Conservation (phyloP, 2,888 invertebrate genomes). For the Calliphora vomitoria region DNA sequence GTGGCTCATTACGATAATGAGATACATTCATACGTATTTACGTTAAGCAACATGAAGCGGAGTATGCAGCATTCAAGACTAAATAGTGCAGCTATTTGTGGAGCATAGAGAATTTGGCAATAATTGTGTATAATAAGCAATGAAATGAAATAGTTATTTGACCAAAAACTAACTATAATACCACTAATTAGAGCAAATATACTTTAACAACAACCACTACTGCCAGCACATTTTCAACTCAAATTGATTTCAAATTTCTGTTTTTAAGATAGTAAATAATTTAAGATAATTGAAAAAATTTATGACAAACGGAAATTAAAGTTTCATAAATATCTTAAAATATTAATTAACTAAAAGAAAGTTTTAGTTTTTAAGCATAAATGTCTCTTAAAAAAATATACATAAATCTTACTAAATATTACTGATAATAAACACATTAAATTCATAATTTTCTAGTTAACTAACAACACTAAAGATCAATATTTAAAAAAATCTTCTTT, state of each 20-base stretch:
- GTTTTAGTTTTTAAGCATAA: background rate
- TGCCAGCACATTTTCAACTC: no score
- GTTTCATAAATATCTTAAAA: no score
- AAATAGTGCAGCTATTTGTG: background rate
- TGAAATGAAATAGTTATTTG: slow-evolving; percentile 13
- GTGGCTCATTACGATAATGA: slow-evolving; percentile 61
- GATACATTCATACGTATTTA: background rate
- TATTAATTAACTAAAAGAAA: background rate
- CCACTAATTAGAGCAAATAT: no score
- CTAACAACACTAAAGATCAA: slow-evolving; percentile 10
- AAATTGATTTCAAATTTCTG: no score
- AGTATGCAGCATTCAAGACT: background rate
- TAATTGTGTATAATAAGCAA: slow-evolving; percentile 19
- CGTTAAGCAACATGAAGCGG: background rate
- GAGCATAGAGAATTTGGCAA: background rate
- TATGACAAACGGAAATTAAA: no score
- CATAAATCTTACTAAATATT: background rate
- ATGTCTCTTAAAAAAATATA: background rate
- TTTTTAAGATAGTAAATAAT: no score
- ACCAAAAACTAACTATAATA: background rate
- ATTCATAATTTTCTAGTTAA: background rate
- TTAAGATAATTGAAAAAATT: no score
- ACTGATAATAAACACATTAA: slow-evolving; percentile 32
- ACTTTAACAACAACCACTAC: no score
- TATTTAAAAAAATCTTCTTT: no score